These are phyloP conservation scores for Ceratothoa steindachneri DNA, from an alignment of 2,888 invertebrate genomes.

Conservation along the genomic window DNA sequence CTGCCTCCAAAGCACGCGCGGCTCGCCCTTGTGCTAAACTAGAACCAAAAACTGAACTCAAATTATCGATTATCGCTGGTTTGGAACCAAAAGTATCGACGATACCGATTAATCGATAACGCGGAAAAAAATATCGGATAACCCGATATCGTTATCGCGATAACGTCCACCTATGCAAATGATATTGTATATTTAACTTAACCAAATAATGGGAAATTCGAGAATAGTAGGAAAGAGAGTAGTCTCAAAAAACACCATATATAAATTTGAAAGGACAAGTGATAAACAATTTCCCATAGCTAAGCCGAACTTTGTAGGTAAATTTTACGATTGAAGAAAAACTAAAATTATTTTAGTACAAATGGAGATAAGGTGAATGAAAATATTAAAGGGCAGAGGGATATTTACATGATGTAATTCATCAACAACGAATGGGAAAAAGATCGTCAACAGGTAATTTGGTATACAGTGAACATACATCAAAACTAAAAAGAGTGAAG, in stretches of 20 bases:
- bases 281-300: not conserved
- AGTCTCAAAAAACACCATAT: not conserved
- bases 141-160: too few relatives aligned
- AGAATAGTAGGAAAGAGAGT: not conserved
- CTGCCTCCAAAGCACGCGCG: too few relatives aligned
- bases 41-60: too few relatives aligned
- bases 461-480: not conserved
- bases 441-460: not conserved
- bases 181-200: not conserved
- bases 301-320: not conserved
- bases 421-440: not conserved
- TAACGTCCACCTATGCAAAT: too few relatives aligned
- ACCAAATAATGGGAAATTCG: not conserved
- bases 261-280: not conserved
- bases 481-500: too few relatives aligned
- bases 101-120: too few relatives aligned
- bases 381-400: not conserved
- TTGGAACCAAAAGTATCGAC: too few relatives aligned
- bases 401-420: not conserved
- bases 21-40: too few relatives aligned
- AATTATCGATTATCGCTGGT: too few relatives aligned
- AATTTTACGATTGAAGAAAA: not conserved
- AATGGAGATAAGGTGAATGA: not conserved
- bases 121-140: too few relatives aligned
- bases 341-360: not conserved